Percentiles rank a stretch among this genome's conserved stretches.
Conservation (phyloP, 2,888 invertebrate species). For the Cinara cedri region DNA sequence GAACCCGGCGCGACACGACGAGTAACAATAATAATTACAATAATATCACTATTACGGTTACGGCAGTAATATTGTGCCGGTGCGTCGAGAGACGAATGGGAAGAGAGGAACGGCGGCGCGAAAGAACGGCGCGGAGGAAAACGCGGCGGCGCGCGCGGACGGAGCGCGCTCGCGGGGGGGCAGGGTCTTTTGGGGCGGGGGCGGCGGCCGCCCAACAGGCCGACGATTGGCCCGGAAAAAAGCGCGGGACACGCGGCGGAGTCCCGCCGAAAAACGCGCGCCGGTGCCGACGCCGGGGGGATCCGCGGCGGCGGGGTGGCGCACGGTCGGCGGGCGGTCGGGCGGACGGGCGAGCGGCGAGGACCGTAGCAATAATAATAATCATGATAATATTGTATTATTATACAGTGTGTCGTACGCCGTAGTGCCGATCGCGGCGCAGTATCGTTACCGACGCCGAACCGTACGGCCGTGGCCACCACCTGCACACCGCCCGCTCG, state of each 20-base stretch:
- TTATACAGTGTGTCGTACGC: too few species aligned
- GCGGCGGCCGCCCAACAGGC: conserved; percentile 50
- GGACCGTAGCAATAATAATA: not conserved
- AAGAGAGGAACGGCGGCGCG: not conserved
- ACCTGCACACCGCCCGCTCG: not conserved
- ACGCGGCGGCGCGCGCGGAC: not conserved
- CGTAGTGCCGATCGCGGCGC: not conserved
- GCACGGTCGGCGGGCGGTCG: too few species aligned
- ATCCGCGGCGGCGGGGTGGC: not conserved
- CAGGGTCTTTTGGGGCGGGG: conserved; percentile 48
- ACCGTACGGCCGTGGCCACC: not conserved
- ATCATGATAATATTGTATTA: too few species aligned
- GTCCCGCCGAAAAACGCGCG: conserved; percentile 49
- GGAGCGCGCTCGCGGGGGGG: conserved; percentile 3
- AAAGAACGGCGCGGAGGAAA: not conserved
- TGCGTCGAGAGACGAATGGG: too few species aligned
- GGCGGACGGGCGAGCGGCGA: not conserved
- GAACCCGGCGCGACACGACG: not conserved
- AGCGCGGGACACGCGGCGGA: conserved; percentile 42
- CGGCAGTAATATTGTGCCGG: too few species aligned
- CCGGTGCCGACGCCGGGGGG: not conserved
- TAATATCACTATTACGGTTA: too few species aligned
- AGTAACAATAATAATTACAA: not conserved
- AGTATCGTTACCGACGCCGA: not conserved
- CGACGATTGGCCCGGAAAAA: conserved; percentile 54